Evolutionary conservation across 2,888 invertebrate species (phyloP), one percentile per base, ranked within the genome.

Genomic region (Athalia cordata): DNA sequence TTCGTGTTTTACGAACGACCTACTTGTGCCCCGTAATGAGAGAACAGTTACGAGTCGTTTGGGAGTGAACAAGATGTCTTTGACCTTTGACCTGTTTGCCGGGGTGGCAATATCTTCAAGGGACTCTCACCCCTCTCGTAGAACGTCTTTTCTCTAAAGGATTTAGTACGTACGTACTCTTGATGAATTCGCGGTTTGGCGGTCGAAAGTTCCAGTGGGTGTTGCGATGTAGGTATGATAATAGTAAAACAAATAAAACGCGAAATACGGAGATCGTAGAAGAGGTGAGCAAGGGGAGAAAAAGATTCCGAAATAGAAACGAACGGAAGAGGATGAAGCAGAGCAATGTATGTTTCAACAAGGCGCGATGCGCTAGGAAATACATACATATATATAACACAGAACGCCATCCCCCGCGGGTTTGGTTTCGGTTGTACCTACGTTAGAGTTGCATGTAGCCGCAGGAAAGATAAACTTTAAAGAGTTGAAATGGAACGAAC

Each of bases 401-500:
- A 3, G 29, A 29, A 29, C 65, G 29, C 4, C 7, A 8, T 15
- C 13, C 49, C 49, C 9, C 2, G 74, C 57, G 77, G 76, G 29
- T 29, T 29, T 29, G 29, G 29, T 29, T 29, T 29, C 2, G 29
- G 29, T 29, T 29, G 29, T 29, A 29, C 29, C 29, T 29, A 29
- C 29, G 29, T 29, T 29, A 29, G 29, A 29, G 29, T 29, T 29
- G 29, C 29, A 29, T 29, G 29, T 29, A 81, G 74, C 81, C 82
- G 81, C 77, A 81, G 83, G 85, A 82, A 85, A 85, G 86, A 87
- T 85, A 87, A 87, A 87, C 86, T 87, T 85, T 80, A 66, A 83
- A 86, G 15, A 68, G 87, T 86, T 88, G 86, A 81, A 84, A 84
- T 85, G 86, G 85, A 85, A 85, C 85, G 85, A 85, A 85, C 85